phyloP scores from a whole-genome alignment of 2,113 vertebrate species.

The Nycticorax nycticorax region DNA sequence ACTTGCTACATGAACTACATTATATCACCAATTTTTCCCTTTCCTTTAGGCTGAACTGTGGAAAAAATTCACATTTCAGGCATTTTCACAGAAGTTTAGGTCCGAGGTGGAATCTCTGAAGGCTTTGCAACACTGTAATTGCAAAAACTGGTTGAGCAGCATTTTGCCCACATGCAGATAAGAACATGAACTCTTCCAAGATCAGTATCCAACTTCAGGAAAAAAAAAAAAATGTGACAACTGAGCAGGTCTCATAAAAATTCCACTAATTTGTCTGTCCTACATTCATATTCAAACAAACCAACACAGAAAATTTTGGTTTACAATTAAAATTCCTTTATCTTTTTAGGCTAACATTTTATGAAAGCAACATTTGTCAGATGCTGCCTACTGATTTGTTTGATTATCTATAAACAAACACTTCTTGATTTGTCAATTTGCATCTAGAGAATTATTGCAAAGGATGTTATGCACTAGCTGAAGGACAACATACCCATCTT shows the following conservation, averaged over 20 bases:
- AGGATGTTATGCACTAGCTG: background rate
- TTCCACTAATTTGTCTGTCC: background rate
- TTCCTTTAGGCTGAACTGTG: background rate
- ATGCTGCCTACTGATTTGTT: rapidly evolving
- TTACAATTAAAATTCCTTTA: background rate
- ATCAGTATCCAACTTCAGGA: background rate
- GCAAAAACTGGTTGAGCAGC: background rate
- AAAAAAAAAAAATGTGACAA: background rate
- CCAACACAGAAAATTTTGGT: background rate
- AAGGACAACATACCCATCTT: background rate
- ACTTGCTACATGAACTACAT: background rate
- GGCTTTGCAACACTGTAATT: background rate
- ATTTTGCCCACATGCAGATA: background rate
- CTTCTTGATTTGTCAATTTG: background rate
- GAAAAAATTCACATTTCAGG: background rate
- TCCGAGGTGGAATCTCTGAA: background rate
- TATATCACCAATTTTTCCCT: background rate
- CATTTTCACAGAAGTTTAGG: background rate
- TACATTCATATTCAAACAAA: background rate
- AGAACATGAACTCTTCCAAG: background rate
- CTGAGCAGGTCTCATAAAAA: background rate
- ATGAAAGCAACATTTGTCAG: background rate
- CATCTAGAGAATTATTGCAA: background rate
- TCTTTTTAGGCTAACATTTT: background rate
- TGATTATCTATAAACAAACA: background rate